Conservation (phyloP, 2,113 vertebrate genomes). For the Calidris pugnax region DNA sequence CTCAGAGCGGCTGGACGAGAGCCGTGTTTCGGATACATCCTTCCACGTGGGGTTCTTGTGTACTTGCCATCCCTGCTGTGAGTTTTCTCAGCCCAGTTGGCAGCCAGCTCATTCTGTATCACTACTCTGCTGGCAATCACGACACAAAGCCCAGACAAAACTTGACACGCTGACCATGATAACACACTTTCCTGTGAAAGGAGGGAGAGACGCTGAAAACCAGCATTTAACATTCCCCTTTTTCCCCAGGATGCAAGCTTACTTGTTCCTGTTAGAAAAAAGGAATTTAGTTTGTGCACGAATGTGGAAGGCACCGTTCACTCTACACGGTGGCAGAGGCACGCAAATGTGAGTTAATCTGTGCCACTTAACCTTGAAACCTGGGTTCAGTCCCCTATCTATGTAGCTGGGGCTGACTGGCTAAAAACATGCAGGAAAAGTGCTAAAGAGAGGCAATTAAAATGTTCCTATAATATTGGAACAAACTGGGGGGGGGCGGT, state of each 20-base stretch:
- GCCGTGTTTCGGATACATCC: background rate
- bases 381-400: background rate
- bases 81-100: constrained; percentile 3
- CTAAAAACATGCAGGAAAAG: background rate
- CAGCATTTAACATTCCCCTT: background rate
- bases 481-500: background rate
- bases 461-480: background rate
- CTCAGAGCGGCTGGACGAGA: background rate
- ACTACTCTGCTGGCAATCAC: background rate
- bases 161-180: background rate
- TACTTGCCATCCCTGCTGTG: background rate
- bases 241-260: background rate
- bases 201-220: background rate
- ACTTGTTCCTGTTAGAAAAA: background rate
- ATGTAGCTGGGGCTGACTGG: background rate
- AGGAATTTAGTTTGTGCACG: background rate
- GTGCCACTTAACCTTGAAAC: background rate
- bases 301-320: rapidly evolving
- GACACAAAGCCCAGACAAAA: background rate
- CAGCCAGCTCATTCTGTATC: background rate
- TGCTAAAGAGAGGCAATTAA: background rate
- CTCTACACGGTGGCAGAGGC: background rate
- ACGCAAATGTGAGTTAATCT: background rate
- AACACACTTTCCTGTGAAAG: background rate
- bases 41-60: background rate